Percentiles rank a stretch among this genome's conserved stretches.
phyloP scores from a whole-genome alignment of 2,113 vertebrate genomes.

The Cygnus atratus region DNA sequence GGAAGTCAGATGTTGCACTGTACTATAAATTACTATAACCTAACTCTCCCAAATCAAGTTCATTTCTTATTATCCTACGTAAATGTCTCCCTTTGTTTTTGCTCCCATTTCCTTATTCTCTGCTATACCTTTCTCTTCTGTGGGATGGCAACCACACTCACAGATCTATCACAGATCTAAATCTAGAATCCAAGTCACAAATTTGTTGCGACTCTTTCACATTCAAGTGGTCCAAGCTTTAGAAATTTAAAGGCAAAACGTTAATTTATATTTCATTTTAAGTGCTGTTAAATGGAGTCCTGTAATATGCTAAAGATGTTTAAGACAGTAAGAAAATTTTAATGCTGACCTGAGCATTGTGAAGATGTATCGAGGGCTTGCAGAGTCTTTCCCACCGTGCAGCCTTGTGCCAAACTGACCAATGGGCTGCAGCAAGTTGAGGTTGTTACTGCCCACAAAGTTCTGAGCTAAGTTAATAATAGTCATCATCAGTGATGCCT shows the following conservation, averaged over 20 bases:
- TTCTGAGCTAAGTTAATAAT: slow-evolving; percentile 95
- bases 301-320: not conserved
- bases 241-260: not conserved
- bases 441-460: slow-evolving; percentile 98
- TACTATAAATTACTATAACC: not conserved
- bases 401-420: slow-evolving; percentile 97
- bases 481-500: slow-evolving; percentile 97
- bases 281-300: not conserved
- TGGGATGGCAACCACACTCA: not conserved
- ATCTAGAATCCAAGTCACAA: not conserved
- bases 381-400: slow-evolving; percentile 96
- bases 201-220: not conserved
- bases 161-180: not conserved
- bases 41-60: not conserved
- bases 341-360: slow-evolving; percentile 94
- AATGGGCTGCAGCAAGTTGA: slow-evolving; percentile 92
- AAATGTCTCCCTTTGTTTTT: not conserved
- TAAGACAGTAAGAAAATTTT: not conserved
- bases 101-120: not conserved
- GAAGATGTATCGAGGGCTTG: slow-evolving; percentile 99
- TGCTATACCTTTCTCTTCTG: not conserved
- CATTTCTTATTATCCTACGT: not conserved
- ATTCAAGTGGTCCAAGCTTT: not conserved
- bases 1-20: not conserved
- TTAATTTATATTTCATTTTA: not conserved